Base-by-base conservation (phyloP, 2,888 invertebrate species). In the Branchipolynoe longqiensis region DNA sequence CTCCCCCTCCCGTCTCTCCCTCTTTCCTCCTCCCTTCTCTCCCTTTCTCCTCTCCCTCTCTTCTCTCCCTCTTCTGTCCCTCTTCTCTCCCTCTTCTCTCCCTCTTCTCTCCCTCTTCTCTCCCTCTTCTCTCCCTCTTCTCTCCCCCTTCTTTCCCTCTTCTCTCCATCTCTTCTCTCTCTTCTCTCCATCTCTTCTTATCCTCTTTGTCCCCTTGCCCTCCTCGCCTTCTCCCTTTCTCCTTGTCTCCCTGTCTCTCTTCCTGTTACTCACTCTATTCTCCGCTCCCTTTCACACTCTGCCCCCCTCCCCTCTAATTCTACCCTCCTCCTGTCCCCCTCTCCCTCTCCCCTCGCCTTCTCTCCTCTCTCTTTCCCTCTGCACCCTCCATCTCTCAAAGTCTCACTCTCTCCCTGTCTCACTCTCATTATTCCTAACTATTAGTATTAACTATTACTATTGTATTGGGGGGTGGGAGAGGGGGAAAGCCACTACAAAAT, bases 331-430 rank as follows among this genome's bases (percentile, higher is more conserved):
- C 12, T n/a, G 69, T n/a, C 38, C 31, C 48, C 41, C 84, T 25
- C 73, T 12, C 41, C 18, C 56, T 31, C 41, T 40, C 73, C 3
- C 54, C 25, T 2, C 36, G 33, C 41, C 74, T 22, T 54, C 4
- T n/a, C 28, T 73, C 73, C 33, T 6, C 58, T 69, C 83, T 28
- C 83, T 62, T 0, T 18, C 41, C 8, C 25, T 81, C 81, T 81
- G 14, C 18, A 25, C n/a, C n/a, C n/a, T n/a, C n/a, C n/a, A n/a
- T n/a, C n/a, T n/a, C n/a, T n/a, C n/a, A n/a, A n/a, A n/a, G n/a
- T n/a, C n/a, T n/a, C n/a, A n/a, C n/a, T n/a, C n/a, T n/a, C n/a
- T n/a, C n/a, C n/a, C n/a, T n/a, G n/a, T n/a, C n/a, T n/a, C n/a
- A n/a, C n/a, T n/a, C n/a, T n/a, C n/a, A n/a, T n/a, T n/a, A n/a